Conservation (phyloP, 1,140 invertebrate genomes). For the Drosophila trapezifrons region DNA sequence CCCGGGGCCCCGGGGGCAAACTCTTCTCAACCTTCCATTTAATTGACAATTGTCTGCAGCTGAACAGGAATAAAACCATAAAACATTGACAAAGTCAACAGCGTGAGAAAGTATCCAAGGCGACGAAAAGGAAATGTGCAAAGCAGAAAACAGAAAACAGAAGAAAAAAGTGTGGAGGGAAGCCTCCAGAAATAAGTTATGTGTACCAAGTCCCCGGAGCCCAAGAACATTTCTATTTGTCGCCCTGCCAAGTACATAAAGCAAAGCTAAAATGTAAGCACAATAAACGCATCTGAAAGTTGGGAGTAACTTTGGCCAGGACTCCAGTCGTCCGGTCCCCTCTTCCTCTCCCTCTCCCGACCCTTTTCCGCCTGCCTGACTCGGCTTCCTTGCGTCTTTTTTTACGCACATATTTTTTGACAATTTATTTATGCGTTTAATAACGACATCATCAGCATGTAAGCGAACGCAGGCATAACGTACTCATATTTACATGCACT, state of each 20-base stretch:
- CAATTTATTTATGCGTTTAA: constrained; percentile 83
- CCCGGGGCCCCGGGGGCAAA: constrained; percentile 7
- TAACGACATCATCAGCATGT: constrained; percentile 81
- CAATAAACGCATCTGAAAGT: constrained; percentile 48
- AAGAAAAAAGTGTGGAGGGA: constrained; percentile 6
- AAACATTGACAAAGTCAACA: constrained; percentile 68
- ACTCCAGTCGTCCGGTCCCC: too few relatives aligned
- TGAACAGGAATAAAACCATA: constrained; percentile 69
- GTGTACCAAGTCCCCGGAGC: constrained; percentile 3
- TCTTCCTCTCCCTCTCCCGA: too few relatives aligned
- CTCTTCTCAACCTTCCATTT: constrained; percentile 42
- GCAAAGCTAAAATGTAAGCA: constrained; percentile 49
- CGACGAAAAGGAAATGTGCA: constrained; percentile 48
- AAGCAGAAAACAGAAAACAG: constrained; percentile 18
- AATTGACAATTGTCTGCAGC: constrained; percentile 76
- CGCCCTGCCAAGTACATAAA: constrained; percentile 47
- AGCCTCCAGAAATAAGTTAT: constrained; percentile 39
- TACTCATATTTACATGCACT: constrained; percentile 26
- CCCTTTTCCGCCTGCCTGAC: constrained; percentile 6
- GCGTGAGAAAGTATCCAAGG: constrained; percentile 25
- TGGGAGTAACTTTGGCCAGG: constrained; percentile 21
- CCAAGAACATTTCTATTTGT: constrained; percentile 42
- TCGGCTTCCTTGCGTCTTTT: constrained; percentile 13
- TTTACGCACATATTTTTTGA: constrained; percentile 53
- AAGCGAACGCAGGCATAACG: constrained; percentile 39